Conservation (phyloP, 2,888 invertebrate species). For the Altica lythri region DNA sequence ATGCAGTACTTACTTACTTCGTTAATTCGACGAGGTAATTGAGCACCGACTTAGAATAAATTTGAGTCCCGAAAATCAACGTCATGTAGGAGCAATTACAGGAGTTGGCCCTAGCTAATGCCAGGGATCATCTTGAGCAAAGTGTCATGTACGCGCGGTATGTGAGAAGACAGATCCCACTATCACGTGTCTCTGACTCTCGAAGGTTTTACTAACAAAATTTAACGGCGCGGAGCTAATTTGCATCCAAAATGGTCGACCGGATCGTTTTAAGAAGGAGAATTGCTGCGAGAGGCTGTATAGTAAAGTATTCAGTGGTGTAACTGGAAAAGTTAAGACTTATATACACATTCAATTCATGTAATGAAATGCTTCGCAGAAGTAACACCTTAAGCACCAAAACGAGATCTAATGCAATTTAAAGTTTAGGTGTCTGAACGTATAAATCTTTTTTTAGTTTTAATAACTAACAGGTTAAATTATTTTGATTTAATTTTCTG, state of each 20-base stretch:
- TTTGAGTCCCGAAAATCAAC: slow-evolving; percentile 15
- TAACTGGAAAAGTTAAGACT: no score
- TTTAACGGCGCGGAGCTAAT: slow-evolving; percentile 54
- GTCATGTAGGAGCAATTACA: slow-evolving; percentile 19
- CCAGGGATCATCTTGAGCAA: slow-evolving; percentile 17
- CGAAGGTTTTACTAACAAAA: slow-evolving; percentile 51
- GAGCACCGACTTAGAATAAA: slow-evolving; percentile 18
- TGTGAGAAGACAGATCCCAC: slow-evolving; percentile 25
- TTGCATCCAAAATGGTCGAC: slow-evolving; percentile 54
- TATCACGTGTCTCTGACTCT: slow-evolving; percentile 47
- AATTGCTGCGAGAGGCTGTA: no score
- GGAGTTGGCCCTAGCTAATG: slow-evolving; percentile 5
- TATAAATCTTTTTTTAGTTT: no score
- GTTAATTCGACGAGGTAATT: slow-evolving; percentile 20
- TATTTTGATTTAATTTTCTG: no score
- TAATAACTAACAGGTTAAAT: no score
- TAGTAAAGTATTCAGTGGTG: no score
- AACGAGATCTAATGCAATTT: no score
- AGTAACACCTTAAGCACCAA: no score
- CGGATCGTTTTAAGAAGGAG: slow-evolving; percentile 50
- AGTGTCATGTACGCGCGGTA: slow-evolving; percentile 14
- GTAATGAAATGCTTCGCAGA: no score
- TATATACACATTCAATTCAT: no score
- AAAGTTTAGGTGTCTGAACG: no score
- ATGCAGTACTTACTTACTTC: slow-evolving; percentile 15